These are phyloP conservation scores for Pocillopora grandis DNA, from an alignment of 92 coral and sea anemone genomes.

Conservation along the genomic window DNA sequence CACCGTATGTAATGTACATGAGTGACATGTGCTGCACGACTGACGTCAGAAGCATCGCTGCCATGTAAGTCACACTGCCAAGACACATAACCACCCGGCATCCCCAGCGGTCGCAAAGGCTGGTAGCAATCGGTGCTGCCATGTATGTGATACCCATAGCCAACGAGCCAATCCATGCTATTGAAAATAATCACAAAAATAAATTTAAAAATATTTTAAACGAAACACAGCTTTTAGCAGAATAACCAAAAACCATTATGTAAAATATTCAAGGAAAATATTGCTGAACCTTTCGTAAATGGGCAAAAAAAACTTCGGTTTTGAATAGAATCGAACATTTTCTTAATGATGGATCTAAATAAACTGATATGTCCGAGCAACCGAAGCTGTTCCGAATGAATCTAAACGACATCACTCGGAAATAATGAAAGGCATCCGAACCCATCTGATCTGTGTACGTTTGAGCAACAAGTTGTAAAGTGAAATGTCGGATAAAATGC, in stretches of 20 bases:
- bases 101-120: constrained; percentile 71
- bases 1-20: constrained; percentile 85
- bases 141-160: constrained; percentile 75
- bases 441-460: background rate
- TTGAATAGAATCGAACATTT: too few species aligned
- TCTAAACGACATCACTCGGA: too few species aligned
- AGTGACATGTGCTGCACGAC: constrained; percentile 59
- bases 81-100: constrained; percentile 86
- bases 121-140: constrained; percentile 71
- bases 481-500: too few species aligned
- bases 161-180: constrained; percentile 93
- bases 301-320: too few species aligned
- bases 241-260: too few species aligned
- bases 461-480: too few species aligned
- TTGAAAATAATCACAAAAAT: background rate
- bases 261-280: too few species aligned
- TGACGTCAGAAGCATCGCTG: constrained; percentile 74
- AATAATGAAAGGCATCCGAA: background rate
- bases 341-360: too few species aligned
- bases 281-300: too few species aligned
- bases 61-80: constrained; percentile 66
- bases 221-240: background rate
- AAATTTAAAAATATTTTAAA: background rate
- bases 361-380: too few species aligned
- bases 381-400: too few species aligned